A percentile compares a stretch with the other conserved stretches of the same genome.
Evolutionary conservation across 2,888 invertebrate genomes (phyloP).

Genomic region (Apomyelois bistriatella): DNA sequence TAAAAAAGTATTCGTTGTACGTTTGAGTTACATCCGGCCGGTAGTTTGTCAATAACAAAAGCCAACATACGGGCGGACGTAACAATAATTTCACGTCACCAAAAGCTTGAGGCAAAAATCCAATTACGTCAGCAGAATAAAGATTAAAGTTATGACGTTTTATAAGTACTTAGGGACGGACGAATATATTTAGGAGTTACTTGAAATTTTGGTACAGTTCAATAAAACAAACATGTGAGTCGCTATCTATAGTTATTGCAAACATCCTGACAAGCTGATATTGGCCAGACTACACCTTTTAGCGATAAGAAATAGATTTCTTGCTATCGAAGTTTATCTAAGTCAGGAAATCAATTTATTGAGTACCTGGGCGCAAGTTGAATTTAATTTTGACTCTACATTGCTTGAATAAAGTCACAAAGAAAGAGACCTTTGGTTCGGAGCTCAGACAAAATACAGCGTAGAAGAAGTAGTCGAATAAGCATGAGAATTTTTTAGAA

Average conservation of each 20-base stretch:
- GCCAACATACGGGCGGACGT: neutral
- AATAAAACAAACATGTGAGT: neutral
- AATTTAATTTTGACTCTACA: too few relatives aligned
- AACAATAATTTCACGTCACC: neutral
- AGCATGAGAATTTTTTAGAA: too few relatives aligned
- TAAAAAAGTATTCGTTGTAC: too few relatives aligned
- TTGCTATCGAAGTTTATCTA: neutral
- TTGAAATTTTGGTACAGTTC: neutral
- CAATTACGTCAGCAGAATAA: neutral
- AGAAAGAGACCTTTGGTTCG: too few relatives aligned
- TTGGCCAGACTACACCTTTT: conserved; percentile 1
- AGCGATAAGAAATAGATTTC: conserved; percentile 1
- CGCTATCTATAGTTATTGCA: neutral
- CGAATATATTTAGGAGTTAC: neutral
- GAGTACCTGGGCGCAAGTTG: too few relatives aligned
- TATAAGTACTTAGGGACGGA: neutral
- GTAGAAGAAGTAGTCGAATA: too few relatives aligned
- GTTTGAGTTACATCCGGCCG: neutral
- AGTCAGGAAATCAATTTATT: neutral
- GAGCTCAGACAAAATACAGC: too few relatives aligned
- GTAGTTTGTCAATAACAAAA: neutral
- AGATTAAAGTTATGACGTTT: neutral
- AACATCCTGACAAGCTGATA: neutral
- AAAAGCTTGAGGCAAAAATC: neutral
- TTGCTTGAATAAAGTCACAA: too few relatives aligned